These are phyloP conservation scores for Crypturellus undulatus DNA, from an alignment of 2,113 vertebrate species.

Conservation along the genomic window DNA sequence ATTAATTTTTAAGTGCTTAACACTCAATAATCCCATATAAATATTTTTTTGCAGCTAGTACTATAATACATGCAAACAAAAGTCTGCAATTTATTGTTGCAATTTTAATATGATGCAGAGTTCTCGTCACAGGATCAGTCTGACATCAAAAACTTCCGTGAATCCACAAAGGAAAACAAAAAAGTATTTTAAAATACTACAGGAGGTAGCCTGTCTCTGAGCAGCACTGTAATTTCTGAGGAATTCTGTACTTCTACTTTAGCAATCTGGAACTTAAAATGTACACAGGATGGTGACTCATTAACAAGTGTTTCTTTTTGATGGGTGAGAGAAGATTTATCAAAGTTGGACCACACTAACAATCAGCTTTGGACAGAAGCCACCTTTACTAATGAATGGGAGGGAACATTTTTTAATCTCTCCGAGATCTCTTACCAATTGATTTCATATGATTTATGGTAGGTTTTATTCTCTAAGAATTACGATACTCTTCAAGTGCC, in stretches of 20 bases:
- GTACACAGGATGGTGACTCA: slow-evolving; percentile 54
- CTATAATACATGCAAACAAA: background rate
- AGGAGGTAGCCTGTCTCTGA: background rate
- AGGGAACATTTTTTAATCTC: slow-evolving; percentile 69
- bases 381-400: slow-evolving; percentile 70
- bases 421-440: slow-evolving; percentile 64
- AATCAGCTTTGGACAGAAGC: slow-evolving; percentile 49
- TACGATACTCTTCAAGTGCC: slow-evolving; percentile 26
- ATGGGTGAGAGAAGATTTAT: slow-evolving; percentile 57
- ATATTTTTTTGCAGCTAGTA: background rate
- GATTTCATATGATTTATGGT: slow-evolving; percentile 67
- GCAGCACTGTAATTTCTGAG: background rate
- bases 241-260: background rate
- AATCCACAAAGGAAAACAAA: background rate
- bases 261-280: slow-evolving; percentile 50
- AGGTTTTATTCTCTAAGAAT: slow-evolving; percentile 67
- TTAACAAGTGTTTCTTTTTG: slow-evolving; percentile 44
- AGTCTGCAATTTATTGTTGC: background rate
- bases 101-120: background rate
- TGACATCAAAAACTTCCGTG: background rate
- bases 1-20: background rate
- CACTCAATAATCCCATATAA: accelerated
- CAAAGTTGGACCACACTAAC: slow-evolving; percentile 57
- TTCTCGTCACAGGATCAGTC: background rate
- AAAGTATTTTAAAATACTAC: background rate